Conservation (phyloP, 2,797 vertebrate species). For the Ptychobarbus kaznakovi region DNA sequence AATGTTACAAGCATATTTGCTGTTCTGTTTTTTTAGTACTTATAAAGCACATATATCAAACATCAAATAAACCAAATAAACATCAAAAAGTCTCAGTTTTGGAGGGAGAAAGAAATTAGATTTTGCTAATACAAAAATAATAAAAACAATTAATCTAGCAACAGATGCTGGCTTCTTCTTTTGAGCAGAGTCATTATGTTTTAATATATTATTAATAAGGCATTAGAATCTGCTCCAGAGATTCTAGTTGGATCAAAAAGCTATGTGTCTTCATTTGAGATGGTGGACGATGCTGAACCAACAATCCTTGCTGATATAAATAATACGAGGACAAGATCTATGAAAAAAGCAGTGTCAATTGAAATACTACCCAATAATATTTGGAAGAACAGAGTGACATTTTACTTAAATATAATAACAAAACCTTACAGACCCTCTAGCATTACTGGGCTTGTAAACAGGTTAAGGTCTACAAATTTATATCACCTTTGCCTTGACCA, state of each 20-base stretch:
- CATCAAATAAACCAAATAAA: background rate
- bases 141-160: background rate
- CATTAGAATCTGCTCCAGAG: background rate
- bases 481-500: background rate
- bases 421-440: background rate
- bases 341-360: background rate
- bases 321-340: background rate
- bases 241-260: background rate
- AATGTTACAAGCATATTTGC: background rate
- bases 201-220: background rate
- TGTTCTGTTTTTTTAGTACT: too few species aligned
- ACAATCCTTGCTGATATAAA: background rate
- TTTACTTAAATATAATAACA: slow-evolving; percentile 6
- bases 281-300: background rate
- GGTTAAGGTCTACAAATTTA: background rate
- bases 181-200: background rate
- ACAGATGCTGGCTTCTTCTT: background rate
- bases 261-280: background rate
- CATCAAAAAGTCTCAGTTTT: background rate
- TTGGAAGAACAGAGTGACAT: background rate
- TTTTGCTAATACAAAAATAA: background rate
- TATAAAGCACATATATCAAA: too few species aligned
- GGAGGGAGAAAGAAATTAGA: background rate
- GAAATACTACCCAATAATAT: background rate
- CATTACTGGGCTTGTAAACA: slow-evolving; percentile 18